Percentiles rank a stretch among this genome's conserved stretches.
Evolutionary conservation across 2,797 vertebrate genomes (phyloP).

Genomic region (Schizopygopsis malacanthus): DNA sequence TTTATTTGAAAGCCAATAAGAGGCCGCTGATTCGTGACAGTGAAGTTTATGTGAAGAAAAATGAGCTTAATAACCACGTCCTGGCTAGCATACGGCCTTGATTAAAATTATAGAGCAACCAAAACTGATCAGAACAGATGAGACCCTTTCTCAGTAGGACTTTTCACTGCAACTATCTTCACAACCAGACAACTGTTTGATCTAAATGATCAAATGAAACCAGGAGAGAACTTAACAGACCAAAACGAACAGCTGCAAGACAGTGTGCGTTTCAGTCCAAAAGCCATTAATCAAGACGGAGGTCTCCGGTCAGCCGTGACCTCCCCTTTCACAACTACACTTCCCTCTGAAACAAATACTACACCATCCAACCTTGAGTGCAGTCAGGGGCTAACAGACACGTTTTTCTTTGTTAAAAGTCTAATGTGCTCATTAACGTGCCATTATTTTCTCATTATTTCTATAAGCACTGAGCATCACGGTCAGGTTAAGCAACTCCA

Average conservation of each 20-base stretch:
- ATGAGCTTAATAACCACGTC: slow-evolving; percentile 26
- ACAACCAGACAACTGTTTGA: slow-evolving; percentile 37
- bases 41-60: slow-evolving; percentile 19
- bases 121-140: slow-evolving; percentile 24
- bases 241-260: slow-evolving; percentile 45
- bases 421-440: slow-evolving; percentile 36
- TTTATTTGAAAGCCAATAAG: slow-evolving; percentile 25
- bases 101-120: slow-evolving; percentile 31
- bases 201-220: slow-evolving; percentile 50
- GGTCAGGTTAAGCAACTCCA: neutral
- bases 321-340: slow-evolving; percentile 44
- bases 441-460: slow-evolving; percentile 39
- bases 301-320: slow-evolving; percentile 55
- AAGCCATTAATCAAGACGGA: slow-evolving; percentile 44
- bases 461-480: slow-evolving; percentile 13
- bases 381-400: slow-evolving; percentile 10
- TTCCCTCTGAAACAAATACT: slow-evolving; percentile 51
- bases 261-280: slow-evolving; percentile 37
- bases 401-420: slow-evolving; percentile 32
- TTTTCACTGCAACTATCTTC: neutral
- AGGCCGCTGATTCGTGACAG: slow-evolving; percentile 20
- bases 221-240: slow-evolving; percentile 27
- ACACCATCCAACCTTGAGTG: slow-evolving; percentile 7
- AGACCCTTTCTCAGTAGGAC: neutral
- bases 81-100: slow-evolving; percentile 10